Percentiles rank a stretch among this genome's conserved stretches.
Conservation (phyloP, 2,888 invertebrate genomes). For the Venusia cambrica region DNA sequence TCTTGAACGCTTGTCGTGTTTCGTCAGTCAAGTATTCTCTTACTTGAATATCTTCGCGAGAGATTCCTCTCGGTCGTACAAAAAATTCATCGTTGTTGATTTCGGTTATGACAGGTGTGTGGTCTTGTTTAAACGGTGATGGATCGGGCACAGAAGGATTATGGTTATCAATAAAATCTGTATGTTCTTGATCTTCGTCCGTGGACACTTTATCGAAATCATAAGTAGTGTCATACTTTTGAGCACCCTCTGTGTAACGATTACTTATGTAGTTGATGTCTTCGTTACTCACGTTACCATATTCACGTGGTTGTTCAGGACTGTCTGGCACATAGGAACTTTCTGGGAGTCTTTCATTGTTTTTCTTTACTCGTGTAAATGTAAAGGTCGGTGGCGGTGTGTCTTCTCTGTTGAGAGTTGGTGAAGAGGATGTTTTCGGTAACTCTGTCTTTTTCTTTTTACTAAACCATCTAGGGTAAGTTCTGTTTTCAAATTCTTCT, state of each 20-base stretch:
- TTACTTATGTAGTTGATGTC: conserved; percentile 41
- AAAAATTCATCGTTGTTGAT: conserved; percentile 94
- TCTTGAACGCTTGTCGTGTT: conserved; percentile 88
- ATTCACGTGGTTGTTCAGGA: conserved; percentile 66
- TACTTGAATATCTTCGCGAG: conserved; percentile 90
- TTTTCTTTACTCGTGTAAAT: conserved; percentile 84
- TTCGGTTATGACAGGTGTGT: conserved; percentile 87
- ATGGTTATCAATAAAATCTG: conserved; percentile 41
- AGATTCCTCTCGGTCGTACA: conserved; percentile 89
- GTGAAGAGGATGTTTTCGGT: conserved; percentile 77
- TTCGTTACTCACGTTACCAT: conserved; percentile 64
- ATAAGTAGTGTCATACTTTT: conserved; percentile 60
- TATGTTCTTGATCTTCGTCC: conserved; percentile 61
- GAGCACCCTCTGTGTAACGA: conserved; percentile 60
- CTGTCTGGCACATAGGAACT: conserved; percentile 66
- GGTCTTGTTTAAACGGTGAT: conserved; percentile 69
- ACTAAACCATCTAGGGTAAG: conserved; percentile 87
- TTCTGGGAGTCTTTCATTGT: conserved; percentile 55
- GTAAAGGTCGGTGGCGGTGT: conserved; percentile 83
- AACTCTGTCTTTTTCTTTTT: conserved; percentile 68
- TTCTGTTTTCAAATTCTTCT: conserved; percentile 87
- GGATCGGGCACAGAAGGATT: conserved; percentile 52
- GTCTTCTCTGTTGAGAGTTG: conserved; percentile 74
- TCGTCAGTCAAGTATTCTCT: conserved; percentile 89
- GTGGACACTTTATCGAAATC: conserved; percentile 81